Percentiles rank a stretch among this genome's conserved stretches.
Evolutionary conservation across 1,140 invertebrate species (phyloP).

Genomic region (Apis dorsata): DNA sequence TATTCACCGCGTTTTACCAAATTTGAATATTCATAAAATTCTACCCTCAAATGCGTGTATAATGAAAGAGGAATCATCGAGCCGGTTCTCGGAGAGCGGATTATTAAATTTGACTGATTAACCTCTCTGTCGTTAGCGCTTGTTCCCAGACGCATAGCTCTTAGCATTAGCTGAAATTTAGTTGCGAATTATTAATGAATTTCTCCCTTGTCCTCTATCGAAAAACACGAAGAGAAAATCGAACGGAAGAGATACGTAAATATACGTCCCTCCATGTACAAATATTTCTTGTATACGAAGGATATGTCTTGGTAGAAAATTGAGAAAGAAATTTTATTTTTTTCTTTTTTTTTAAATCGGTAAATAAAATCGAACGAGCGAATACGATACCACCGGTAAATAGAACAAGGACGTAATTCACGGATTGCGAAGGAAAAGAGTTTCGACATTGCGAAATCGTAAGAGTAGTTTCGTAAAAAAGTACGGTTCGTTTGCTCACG

Average conservation of each 20-base stretch:
- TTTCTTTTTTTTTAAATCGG: too few relatives aligned
- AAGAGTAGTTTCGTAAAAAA: background rate
- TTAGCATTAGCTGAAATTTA: background rate
- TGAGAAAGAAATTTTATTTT: too few relatives aligned
- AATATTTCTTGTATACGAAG: too few relatives aligned
- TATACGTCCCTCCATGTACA: too few relatives aligned
- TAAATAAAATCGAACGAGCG: background rate
- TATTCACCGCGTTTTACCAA: background rate
- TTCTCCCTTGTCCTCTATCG: too few relatives aligned
- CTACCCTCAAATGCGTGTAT: background rate
- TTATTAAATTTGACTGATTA: constrained; percentile 41
- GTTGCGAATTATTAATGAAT: background rate
- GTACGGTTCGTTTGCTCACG: background rate
- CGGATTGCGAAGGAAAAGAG: too few relatives aligned
- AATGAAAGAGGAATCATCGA: constrained; percentile 24
- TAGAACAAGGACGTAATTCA: too few relatives aligned
- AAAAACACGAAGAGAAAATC: too few relatives aligned
- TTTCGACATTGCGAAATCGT: background rate
- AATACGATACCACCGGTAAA: background rate
- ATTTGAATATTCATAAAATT: constrained; percentile 37
- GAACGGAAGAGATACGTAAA: too few relatives aligned
- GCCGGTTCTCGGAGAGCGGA: background rate
- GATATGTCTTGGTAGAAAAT: too few relatives aligned
- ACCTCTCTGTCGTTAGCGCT: background rate
- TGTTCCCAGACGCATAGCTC: background rate